Evolutionary conservation across 2,888 invertebrate species (phyloP), one percentile per base, ranked within the genome.

Genomic region (Plebejus anna): DNA sequence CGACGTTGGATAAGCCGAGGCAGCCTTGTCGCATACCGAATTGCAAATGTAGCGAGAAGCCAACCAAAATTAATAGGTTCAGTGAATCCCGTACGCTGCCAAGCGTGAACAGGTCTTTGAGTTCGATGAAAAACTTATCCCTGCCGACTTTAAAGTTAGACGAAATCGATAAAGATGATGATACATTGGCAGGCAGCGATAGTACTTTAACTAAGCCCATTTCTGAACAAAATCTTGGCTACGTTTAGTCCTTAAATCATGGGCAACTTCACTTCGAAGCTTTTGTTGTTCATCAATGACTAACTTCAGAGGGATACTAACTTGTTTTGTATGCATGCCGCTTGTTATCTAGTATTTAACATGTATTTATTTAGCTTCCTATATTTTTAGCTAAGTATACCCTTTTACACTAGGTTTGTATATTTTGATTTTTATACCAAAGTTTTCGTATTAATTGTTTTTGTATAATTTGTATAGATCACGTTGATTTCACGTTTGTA

Each of bases 161-260:
- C 70, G 93, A 91, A 78, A 76, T 81, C 11, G 87, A 84, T 16
- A 86, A 85, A 57, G 86, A 81, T 70, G 88, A 87, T 76, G 84
- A 85, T 4, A 87, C 89, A 78, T 91, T 90, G 13, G 93, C 92
- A 81, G 89, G 87, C 80, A 92, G 92, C 76, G 78, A 83, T 9
- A 82, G 83, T 59, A 80, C 82, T 36, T 78, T 87, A 32, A 88
- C 78, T 79, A 94, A 93, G 84, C 92, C 92, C 16, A 89, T 94
- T 80, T 94, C 94, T 77, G 95, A 95, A 85, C 94, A 95, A 82
- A 94, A 94, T 85, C 92, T 95, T 86, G 95, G 95, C 70, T 95
- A 94, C 85, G 94, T 95, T 80, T 95, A 90, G 85, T 79, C 76
- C 79, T 7, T 6, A 2, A 2, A 28, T 66, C 28, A 47, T 47